Percentiles rank a stretch among this genome's conserved stretches.
Evolutionary conservation across 2,888 invertebrate species (phyloP).

Genomic region (Clistopyga incitator): DNA sequence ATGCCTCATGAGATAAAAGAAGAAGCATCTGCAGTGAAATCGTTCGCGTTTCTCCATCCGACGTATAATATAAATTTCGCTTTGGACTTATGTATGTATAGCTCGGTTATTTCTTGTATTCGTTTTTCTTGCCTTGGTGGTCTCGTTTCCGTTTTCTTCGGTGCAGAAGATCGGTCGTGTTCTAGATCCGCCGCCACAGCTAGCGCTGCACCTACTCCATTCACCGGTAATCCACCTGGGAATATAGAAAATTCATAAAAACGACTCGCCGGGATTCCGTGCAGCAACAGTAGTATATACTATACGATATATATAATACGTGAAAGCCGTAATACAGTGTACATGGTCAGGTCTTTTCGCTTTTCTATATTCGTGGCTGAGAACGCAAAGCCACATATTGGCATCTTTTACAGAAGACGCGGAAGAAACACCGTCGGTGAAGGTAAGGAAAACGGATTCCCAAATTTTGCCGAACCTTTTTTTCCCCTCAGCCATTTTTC

Average conservation of each 20-base stretch:
- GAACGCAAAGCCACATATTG: slow-evolving; percentile 18
- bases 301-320: slow-evolving; percentile 13
- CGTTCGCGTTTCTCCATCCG: slow-evolving; percentile 38
- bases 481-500: too few species aligned
- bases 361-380: slow-evolving; percentile 38
- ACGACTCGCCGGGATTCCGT: slow-evolving; percentile 55
- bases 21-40: slow-evolving; percentile 28
- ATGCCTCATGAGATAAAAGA: slow-evolving; percentile 12
- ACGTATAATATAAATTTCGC: slow-evolving; percentile 5
- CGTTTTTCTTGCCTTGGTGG: slow-evolving; percentile 88
- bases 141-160: slow-evolving; percentile 92
- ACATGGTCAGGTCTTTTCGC: slow-evolving; percentile 2
- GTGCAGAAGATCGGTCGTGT: slow-evolving; percentile 94
- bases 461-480: too few species aligned
- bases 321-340: neutral
- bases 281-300: slow-evolving; percentile 43
- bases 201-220: slow-evolving; percentile 94
- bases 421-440: neutral
- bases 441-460: too few species aligned
- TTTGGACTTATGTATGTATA: slow-evolving; percentile 20
- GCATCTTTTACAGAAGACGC: neutral
- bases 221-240: slow-evolving; percentile 94
- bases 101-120: slow-evolving; percentile 54
- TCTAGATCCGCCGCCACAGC: slow-evolving; percentile 94
- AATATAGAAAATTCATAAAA: slow-evolving; percentile 72